Evolutionary conservation across 2,888 invertebrate species (phyloP), one percentile per base, ranked within the genome.

Genomic region (Drosophila merina): DNA sequence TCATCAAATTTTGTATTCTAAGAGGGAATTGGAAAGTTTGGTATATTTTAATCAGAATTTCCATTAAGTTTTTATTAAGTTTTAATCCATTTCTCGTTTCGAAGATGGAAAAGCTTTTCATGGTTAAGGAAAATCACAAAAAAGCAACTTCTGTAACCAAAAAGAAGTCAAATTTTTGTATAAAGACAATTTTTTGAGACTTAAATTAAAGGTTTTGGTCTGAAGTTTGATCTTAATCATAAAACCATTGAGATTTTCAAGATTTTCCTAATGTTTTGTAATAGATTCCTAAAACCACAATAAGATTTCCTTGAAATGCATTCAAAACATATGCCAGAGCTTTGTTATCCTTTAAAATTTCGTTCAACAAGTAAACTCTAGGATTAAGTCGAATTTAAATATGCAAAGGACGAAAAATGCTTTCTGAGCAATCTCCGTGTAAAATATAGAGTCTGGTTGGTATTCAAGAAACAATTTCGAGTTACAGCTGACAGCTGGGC

Each of bases 301-400:
- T 0, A 36, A 12, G 36, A n/a, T 10, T n/a, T 36, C 33, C 5
- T 33, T n/a, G n/a, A 33, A 33, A 33, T 20, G 20, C 20, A 20
- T 20, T 20, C 2, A 20, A 20, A 20, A 33, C 33, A 33, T 33
- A n/a, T 33, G 33, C n/a, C 33, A 4, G 10, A 20, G 20, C 20
- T 20, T 20, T 20, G 20, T 20, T 2, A 20, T 20, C 20, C 6
- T n/a, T n/a, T 36, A 36, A 36, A 36, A 36, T 36, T 36, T 6
- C n/a, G n/a, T 12, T 36, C 36, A 36, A 36, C 36, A 36, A 36
- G 36, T 36, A 36, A 36, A 36, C 36, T 36, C n/a, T n/a, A 36
- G 36, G 36, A 42, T 42, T 42, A 42, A 42, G 14, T 42, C 14
- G 20, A 42, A 42, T 42, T 42, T 14, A 42, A 42, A 42, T 42